Evolutionary conservation across 2,888 invertebrate species (phyloP).

Genomic region (Pogonocherus hispidulus): DNA sequence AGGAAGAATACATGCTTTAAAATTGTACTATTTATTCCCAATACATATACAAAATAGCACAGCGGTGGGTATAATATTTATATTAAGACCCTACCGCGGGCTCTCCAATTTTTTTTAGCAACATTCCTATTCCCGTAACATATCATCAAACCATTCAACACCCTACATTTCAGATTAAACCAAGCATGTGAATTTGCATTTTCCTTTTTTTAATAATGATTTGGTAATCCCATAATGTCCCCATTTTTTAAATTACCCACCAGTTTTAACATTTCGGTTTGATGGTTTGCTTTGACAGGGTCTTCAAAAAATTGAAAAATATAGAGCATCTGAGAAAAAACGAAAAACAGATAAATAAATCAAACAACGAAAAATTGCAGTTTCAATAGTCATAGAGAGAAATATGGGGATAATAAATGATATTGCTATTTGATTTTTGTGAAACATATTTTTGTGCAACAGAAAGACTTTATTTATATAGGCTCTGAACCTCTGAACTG

Average conservation of each 20-base stretch:
- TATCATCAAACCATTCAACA: constrained; percentile 9
- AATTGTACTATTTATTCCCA: background rate
- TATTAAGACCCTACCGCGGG: background rate
- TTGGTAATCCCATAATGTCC: constrained; percentile 20
- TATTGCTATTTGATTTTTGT: too few species aligned
- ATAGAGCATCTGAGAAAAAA: background rate
- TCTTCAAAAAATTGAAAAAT: constrained; percentile 32
- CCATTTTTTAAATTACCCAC: constrained; percentile 26
- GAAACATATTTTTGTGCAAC: too few species aligned
- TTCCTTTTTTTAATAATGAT: constrained; percentile 10
- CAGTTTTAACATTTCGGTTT: constrained; percentile 28
- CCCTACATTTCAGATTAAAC: constrained; percentile 1
- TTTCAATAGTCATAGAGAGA: too few species aligned
- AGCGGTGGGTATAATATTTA: background rate
- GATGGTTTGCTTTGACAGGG: constrained; percentile 30
- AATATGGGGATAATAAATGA: too few species aligned
- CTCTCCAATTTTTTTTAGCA: background rate
- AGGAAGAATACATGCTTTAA: background rate
- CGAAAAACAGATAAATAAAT: background rate
- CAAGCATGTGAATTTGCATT: constrained; percentile 26
- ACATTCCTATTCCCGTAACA: constrained; percentile 4
- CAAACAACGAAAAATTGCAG: too few species aligned
- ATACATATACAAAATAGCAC: background rate
- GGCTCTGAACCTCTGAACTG: too few species aligned
- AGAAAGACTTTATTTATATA: too few species aligned